Conservation (phyloP, 2,113 vertebrate species). For the Grantiella picta region DNA sequence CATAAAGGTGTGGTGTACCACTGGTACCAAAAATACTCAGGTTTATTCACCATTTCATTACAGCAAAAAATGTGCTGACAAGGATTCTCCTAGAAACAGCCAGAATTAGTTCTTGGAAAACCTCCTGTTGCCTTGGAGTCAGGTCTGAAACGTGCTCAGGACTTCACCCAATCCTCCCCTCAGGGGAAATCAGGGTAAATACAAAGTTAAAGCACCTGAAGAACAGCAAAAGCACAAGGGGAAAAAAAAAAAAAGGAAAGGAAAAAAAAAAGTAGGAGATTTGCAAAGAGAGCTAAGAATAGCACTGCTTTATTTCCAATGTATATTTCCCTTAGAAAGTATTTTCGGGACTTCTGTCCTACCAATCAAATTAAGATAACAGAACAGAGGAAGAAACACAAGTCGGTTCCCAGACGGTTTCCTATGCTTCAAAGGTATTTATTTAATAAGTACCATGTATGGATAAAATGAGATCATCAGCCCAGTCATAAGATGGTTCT, state of each 20-base stretch:
- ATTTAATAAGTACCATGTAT: conserved; percentile 37
- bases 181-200: not conserved
- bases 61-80: conserved; percentile 5
- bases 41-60: not conserved
- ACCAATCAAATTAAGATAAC: conserved; percentile 31
- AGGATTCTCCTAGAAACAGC: not conserved
- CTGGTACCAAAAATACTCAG: conserved; percentile 22
- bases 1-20: not conserved
- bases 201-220: not conserved
- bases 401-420: not conserved
- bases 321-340: not conserved
- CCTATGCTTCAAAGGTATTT: conserved; percentile 49
- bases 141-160: not conserved
- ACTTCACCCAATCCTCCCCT: not conserved
- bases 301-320: not conserved
- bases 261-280: not conserved
- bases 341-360: conserved; percentile 14
- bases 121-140: conserved; percentile 4
- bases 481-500: conserved; percentile 26
- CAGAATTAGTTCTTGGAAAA: conserved; percentile 46
- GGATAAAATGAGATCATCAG: conserved; percentile 58
- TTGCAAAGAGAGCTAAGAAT: not conserved
- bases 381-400: conserved; percentile 30
- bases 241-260: no score
- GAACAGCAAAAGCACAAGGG: not conserved